Conservation (phyloP, 2,888 invertebrate genomes). For the Drosophila trichaetosa region DNA sequence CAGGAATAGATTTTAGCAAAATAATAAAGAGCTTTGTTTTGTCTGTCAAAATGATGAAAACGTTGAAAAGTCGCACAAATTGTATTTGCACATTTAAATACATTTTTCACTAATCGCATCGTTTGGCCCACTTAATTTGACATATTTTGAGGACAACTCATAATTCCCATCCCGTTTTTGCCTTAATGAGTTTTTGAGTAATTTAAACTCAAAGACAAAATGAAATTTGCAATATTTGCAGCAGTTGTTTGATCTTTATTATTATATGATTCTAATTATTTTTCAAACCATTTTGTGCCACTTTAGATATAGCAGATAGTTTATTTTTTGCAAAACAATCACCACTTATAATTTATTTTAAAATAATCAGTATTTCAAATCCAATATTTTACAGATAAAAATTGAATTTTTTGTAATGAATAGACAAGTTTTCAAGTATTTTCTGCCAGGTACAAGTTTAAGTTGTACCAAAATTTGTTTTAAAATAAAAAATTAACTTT, state of each 20-base stretch:
- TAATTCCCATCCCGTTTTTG: neutral
- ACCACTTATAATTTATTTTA: neutral
- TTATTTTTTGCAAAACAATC: neutral
- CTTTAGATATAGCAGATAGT: neutral
- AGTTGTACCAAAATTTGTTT: slow-evolving; percentile 8
- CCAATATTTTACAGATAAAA: neutral
- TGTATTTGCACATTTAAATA: neutral
- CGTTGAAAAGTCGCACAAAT: neutral
- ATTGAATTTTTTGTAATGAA: slow-evolving; percentile 5
- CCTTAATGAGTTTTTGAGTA: neutral
- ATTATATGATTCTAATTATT: neutral
- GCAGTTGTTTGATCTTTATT: neutral
- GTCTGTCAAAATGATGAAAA: neutral
- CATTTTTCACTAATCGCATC: neutral
- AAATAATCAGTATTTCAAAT: neutral
- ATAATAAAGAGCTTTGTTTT: neutral
- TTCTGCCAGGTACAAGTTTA: slow-evolving; percentile 2
- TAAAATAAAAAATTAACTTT: too few species aligned
- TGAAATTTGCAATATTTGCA: neutral
- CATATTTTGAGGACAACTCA: neutral
- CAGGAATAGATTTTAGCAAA: neutral
- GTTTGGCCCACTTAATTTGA: neutral
- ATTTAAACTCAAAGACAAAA: neutral
- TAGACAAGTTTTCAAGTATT: slow-evolving; percentile 13
- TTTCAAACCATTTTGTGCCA: neutral